A percentile compares a stretch with the other conserved stretches of the same genome.
These are phyloP conservation scores for Reinhardtius hippoglossoides DNA, from an alignment of 2,113 vertebrate genomes.

Conservation along the genomic window DNA sequence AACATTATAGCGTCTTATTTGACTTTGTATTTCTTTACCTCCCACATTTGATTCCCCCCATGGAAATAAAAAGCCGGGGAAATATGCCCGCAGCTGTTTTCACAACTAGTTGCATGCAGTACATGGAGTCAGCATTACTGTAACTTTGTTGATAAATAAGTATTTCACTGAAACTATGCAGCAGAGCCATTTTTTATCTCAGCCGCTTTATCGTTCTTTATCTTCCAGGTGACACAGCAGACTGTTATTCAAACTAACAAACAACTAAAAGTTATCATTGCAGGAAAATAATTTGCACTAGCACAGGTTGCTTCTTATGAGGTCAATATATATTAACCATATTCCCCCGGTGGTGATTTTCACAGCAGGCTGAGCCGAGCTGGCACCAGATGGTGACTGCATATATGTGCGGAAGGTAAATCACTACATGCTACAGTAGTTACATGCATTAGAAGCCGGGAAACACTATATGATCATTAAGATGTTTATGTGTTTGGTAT, in stretches of 20 bases:
- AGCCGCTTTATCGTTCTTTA: slow-evolving; percentile 17
- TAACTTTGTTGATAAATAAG: slow-evolving; percentile 39
- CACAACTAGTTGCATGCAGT: slow-evolving; percentile 30
- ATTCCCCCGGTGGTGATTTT: slow-evolving; percentile 20
- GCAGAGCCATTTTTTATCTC: slow-evolving; percentile 31
- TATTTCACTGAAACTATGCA: slow-evolving; percentile 27
- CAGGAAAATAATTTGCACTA: not conserved
- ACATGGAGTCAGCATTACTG: slow-evolving; percentile 42
- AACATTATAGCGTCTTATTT: slow-evolving; percentile 76
- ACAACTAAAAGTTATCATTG: not conserved
- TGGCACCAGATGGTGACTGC: slow-evolving; percentile 31
- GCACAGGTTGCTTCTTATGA: not conserved
- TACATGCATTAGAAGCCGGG: not conserved
- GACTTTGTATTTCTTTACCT: slow-evolving; percentile 68
- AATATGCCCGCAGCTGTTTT: slow-evolving; percentile 53
- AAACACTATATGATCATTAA: not conserved
- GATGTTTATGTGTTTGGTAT: not conserved
- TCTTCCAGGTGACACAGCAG: not conserved
- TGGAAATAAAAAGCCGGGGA: slow-evolving; percentile 50
- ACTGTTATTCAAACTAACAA: slow-evolving; percentile 11
- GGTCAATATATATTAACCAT: not conserved
- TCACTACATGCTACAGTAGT: not conserved
- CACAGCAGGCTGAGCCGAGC: slow-evolving; percentile 28
- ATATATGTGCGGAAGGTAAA: not conserved
- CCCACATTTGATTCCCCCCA: slow-evolving; percentile 57